Base-by-base conservation (phyloP, 2,113 vertebrate species). In the Oncorhynchus clarkii region DNA sequence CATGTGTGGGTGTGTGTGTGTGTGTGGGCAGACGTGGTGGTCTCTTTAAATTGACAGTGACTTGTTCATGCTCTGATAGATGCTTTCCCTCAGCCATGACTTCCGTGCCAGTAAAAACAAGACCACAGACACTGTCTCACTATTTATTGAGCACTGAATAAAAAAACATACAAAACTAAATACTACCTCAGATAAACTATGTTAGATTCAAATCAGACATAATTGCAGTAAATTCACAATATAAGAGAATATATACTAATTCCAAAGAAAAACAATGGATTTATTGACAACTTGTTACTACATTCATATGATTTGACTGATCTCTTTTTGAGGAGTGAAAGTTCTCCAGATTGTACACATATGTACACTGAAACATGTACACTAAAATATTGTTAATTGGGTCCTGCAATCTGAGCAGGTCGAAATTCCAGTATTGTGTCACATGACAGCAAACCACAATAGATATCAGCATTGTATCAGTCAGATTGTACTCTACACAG, bases 131-230 rank as follows among this genome's bases (percentile, higher is more conserved):
- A 49, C 34, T 54, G 68, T 48, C 49, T 75, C 18, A 67, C 16
- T 51, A 27, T 75, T 75, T 75, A 75, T 75, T 75, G 16, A 4
- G 39, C 14, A 67, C 48, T 31, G 22, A 67, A 67, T 67, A 54
- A 6, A 67, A 74, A 74, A 74, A 11, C 24, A n/a, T 29, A 68
- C 48, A 54, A 75, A 75, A 75, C 67, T 51, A 49, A 49, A 31
- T 13, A n/a, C 60, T 49, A 51, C 26, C 6, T 26, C 14, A 26
- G 24, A 18, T 48, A 73, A n/a, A 65, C 2, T 73, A 48, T 65
- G 72, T 73, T 73, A 67, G 18, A 26, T 20, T 67, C 26, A 74
- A 54, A 29, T 73, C 64, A 26, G 18, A 31, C 7, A 48, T 65
- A 73, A 20, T n/a, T 18, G 18, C 59, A 65, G 8, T 31, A 74